Base-by-base conservation (phyloP, 2,888 invertebrate species). In the Tyria jacobaeae region DNA sequence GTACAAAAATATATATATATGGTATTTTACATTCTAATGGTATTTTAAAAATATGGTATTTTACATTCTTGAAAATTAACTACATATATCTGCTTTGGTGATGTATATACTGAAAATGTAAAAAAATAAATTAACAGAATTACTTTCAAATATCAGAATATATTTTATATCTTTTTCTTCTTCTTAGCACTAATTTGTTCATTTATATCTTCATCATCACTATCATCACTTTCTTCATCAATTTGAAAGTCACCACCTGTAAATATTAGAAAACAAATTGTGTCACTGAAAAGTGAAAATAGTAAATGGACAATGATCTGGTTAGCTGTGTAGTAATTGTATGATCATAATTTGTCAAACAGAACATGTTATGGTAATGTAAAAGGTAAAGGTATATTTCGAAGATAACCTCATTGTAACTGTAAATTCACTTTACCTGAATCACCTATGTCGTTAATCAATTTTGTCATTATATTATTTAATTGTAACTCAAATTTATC, bases 401-500 rank as follows among this genome's bases (percentile, higher is more conserved):
- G 4, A 10, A 21, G 3, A 15, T 37, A 15, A 39, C 4, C 17
- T 17, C 9, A 17, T 17, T 7, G 17, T 21, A 17, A 0, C 21
- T 44, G 3, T 9, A 15, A 41, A 2, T 41, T 41, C 10, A 17
- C 17, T 21, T 72, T 65, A 88, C 87, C 83, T 63, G 79, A 66
- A 64, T 80, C 81, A 52, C 79, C 83, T 49, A 73, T 70, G 34
- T 85, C 82, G 71, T 85, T 79, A 59, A 92, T 87, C 62, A 89
- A 75, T 56, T 87, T 84, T 10, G 92, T 88, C 48, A 93, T 58
- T 51, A 79, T 70, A 41, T 73, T 75, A 78, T 93, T 93, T 6
- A 86, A 85, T 62, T 72, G 62, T 61, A 77, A 64, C 66, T 88
- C 87, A 79, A 93, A 92, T 39, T 82, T 83, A 78, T 89, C 83